Evolutionary conservation across 2,797 vertebrate species (phyloP), one percentile per base, ranked within the genome.

Genomic region (Diceros bicornis): DNA sequence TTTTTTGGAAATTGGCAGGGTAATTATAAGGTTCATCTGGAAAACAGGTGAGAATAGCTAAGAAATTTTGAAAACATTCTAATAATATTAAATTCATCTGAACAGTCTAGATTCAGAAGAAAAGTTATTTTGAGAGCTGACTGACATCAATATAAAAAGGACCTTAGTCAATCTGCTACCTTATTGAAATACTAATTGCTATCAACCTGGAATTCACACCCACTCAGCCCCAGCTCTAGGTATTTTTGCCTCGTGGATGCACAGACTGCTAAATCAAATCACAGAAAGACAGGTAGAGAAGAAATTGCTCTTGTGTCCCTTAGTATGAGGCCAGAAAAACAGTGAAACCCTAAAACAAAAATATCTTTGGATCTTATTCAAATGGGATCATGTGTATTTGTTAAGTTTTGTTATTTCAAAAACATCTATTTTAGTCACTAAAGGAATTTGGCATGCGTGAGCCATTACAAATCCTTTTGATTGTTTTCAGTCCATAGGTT

Each of bases 111-210:
- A 97, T 81, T 91, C 75, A 83, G 87, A 91, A 96, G 88, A 78
- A 82, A 96, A 96, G 83, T 77, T 97, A 96, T 97, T 98, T 92
- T 94, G 86, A 93, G 93, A 97, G 17, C 83, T 94, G 81, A 85
- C 59, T 92, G 94, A 82, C 61, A 85, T 85, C 79, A 90, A 11
- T 62, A 59, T 88, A 57, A 94, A 96, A 93, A 96, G 74, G 95
- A 75, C 61, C 25, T 79, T 55, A 83, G 41, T 89, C 78, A 92
- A 50, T 82, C 29, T 83, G 82, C 81, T 71, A 47, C 52, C 59
- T 94, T 87, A 74, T 25, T 85, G 68, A 97, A 95, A 74, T 34
- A 74, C n/a, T 92, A 89, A 96, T 94, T 96, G 50, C 75, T 50
- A 32, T 93, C 75, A 87, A 59, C 74, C 47, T 92, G 79, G n/a